Conservation (phyloP, 2,797 vertebrate species). For the Rhabdophis nuchalis region DNA sequence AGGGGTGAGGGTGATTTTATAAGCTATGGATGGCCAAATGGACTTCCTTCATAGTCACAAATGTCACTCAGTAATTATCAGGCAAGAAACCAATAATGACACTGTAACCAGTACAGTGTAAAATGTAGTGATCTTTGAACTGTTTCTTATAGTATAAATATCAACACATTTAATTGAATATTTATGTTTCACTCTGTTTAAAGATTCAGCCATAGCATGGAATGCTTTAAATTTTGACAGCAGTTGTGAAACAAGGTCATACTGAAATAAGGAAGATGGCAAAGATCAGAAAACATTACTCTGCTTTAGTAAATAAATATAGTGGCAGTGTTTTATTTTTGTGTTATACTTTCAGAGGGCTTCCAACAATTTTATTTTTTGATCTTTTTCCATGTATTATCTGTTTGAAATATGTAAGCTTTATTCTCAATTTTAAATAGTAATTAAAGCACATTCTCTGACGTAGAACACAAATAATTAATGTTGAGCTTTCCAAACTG, state of each 20-base stretch:
- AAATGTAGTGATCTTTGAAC: conserved; percentile 53
- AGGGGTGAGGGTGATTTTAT: conserved; percentile 34
- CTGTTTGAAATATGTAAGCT: background rate
- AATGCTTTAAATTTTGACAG: conserved; percentile 43
- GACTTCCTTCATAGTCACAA: conserved; percentile 47
- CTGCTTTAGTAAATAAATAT: conserved; percentile 58
- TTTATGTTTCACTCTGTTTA: conserved; percentile 43
- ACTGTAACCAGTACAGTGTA: conserved; percentile 54
- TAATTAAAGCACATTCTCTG: background rate
- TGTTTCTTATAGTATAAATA: conserved; percentile 58
- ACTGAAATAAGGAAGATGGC: conserved; percentile 31
- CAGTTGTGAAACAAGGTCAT: conserved; percentile 49
- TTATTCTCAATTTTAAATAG: background rate
- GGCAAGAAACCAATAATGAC: conserved; percentile 51
- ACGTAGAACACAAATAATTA: background rate
- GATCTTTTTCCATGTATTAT: background rate
- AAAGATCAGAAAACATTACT: conserved; percentile 57
- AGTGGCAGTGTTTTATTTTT: conserved; percentile 39
- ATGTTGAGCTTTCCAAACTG: background rate
- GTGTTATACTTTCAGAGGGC: conserved; percentile 23
- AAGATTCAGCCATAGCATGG: conserved; percentile 45
- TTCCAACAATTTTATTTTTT: conserved; percentile 17
- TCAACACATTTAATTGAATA: conserved; percentile 51
- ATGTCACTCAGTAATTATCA: conserved; percentile 48
- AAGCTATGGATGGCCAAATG: conserved; percentile 57